Evolutionary conservation across 2,113 vertebrate genomes (phyloP).

Genomic region (Irena cyanogastra): DNA sequence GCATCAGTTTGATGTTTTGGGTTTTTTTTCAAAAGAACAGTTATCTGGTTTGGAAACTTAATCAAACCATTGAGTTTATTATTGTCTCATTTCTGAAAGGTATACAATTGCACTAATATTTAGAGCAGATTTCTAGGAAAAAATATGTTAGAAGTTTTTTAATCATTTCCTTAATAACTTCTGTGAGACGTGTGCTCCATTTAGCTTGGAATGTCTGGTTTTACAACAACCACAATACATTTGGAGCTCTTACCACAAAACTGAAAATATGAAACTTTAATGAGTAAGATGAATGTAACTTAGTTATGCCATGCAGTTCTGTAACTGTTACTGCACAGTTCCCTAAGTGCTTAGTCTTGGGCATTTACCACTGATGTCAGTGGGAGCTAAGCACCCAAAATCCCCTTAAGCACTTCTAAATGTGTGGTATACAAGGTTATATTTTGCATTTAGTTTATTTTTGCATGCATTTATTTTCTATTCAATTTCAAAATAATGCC

Average conservation of each 20-base stretch:
- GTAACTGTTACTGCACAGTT: not conserved
- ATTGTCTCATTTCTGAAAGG: not conserved
- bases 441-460: not conserved
- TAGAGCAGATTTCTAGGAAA: not conserved
- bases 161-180: not conserved
- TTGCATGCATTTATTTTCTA: not conserved
- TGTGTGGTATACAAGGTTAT: not conserved
- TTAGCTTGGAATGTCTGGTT: not conserved
- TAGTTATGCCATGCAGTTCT: not conserved
- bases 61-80: not conserved
- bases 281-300: not conserved
- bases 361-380: not conserved
- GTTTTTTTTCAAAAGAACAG: not conserved
- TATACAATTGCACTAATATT: not conserved
- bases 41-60: constrained; percentile 19
- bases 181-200: not conserved
- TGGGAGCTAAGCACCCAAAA: not conserved
- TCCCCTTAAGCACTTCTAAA: not conserved
- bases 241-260: not conserved
- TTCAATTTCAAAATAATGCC: not conserved
- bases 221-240: not conserved
- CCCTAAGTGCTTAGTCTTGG: not conserved
- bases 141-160: not conserved
- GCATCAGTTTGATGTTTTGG: not conserved
- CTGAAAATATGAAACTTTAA: not conserved